Base-by-base conservation (phyloP, 2,888 invertebrate genomes). In the Monoplex corrugatus region DNA sequence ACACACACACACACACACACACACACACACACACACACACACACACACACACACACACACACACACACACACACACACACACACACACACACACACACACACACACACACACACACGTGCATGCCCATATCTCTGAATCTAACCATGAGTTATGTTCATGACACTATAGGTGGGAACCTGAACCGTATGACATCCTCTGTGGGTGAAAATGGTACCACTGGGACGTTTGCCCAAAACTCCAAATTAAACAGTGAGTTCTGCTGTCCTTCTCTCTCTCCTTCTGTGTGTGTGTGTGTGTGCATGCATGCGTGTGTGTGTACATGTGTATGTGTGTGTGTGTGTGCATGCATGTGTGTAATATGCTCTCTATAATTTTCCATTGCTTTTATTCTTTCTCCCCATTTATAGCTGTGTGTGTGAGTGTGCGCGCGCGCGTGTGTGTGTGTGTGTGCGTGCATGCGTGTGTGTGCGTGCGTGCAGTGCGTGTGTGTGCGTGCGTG, bases 191-290 rank as follows among this genome's bases (percentile, higher is more conserved):
- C 8, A 10, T 35, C 83, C 32, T 16, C 83, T 32, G 10, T 87
- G 28, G 78, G 75, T 13, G 87, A 87, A 35, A 87, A 87, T 40
- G 87, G 87, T 10, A 78, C 78, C 13, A 35, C 44, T 10, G 75
- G 44, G 35, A 63, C 92, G 43, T 92, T 94, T 50, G 89, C 91
- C 28, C 92, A 92, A 40, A 93, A 92, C 75, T 94, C 94, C 78
- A 93, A 93, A 90, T 92, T 95, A n/a, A 94, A 95, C 91, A 94
- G 95, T 94, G 91, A 93, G 93, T 68, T 6, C 43, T 40, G 19
- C 44, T n/a, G 35, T 44, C 35, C 8, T 44, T 35, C 57, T 35
- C 23, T 68, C 23, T 35, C 63, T 44, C 16, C 19, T 83, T 83
- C 40, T 45, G 43, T 19, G 28, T 43, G 43, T 75, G 10, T 75